Evolutionary conservation across 2,113 vertebrate species (phyloP).

Genomic region (Oryzias curvinotus): DNA sequence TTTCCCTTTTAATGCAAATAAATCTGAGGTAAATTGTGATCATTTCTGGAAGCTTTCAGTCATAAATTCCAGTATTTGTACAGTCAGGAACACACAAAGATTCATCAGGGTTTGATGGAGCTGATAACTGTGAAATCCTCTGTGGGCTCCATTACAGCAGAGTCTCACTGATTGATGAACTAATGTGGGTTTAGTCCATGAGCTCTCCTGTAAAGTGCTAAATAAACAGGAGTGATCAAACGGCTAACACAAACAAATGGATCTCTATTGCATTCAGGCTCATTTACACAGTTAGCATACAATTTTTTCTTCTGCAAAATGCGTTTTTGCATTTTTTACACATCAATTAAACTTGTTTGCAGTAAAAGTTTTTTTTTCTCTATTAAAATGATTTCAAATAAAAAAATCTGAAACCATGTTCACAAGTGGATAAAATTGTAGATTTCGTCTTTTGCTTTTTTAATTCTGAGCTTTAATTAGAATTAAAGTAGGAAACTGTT

Average conservation of each 20-base stretch:
- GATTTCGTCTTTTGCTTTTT: too few relatives aligned
- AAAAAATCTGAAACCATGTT: too few relatives aligned
- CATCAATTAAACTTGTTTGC: too few relatives aligned
- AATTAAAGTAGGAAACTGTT: too few relatives aligned
- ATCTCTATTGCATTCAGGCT: not conserved
- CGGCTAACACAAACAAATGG: constrained; percentile 6
- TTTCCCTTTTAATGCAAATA: not conserved
- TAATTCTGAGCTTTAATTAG: too few relatives aligned
- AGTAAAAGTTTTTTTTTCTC: too few relatives aligned
- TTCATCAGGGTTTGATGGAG: constrained; percentile 6
- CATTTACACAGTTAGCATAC: too few relatives aligned
- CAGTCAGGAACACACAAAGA: not conserved
- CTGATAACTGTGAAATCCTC: constrained; percentile 26
- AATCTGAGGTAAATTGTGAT: not conserved
- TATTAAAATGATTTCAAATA: too few relatives aligned
- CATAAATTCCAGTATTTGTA: not conserved
- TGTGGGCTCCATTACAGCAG: constrained; percentile 24
- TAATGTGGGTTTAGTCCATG: constrained; percentile 29
- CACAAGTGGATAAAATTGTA: too few relatives aligned
- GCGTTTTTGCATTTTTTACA: too few relatives aligned
- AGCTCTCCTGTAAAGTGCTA: constrained; percentile 20
- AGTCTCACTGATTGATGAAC: constrained; percentile 28
- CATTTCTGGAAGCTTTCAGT: not conserved
- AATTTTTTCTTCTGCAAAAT: too few relatives aligned
- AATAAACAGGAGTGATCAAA: constrained; percentile 25